Conservation (phyloP, 2,113 vertebrate genomes). For the Progne subis region DNA sequence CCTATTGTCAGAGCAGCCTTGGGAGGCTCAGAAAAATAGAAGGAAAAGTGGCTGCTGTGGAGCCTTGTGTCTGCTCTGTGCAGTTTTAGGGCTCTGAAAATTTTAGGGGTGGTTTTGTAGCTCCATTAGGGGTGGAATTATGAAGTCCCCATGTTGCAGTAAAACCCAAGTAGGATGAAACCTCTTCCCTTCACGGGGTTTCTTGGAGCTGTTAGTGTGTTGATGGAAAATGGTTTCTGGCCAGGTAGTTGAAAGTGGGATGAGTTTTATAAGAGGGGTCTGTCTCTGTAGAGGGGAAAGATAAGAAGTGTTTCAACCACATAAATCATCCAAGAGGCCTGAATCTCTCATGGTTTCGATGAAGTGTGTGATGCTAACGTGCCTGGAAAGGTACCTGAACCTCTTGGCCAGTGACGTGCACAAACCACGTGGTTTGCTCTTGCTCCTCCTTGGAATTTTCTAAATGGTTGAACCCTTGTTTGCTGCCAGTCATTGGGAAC, state of each 20-base stretch:
- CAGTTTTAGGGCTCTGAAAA: background rate
- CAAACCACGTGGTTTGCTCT: accelerated
- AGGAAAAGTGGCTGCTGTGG: background rate
- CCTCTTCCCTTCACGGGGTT: background rate
- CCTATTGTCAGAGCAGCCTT: background rate
- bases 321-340: background rate
- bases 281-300: background rate
- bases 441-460: background rate
- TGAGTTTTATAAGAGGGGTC: background rate
- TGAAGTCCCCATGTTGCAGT: background rate
- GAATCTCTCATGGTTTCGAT: background rate
- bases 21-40: background rate
- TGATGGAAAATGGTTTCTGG: background rate
- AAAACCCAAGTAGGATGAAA: background rate
- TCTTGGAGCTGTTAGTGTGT: background rate
- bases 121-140: accelerated
- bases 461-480: background rate
- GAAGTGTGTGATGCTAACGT: accelerated
- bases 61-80: background rate
- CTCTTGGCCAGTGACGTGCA: accelerated
- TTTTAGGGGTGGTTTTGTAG: background rate
- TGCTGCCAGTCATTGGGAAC: background rate
- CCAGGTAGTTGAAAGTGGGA: background rate
- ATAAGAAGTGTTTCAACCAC: background rate
- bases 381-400: background rate